Percentiles rank a stretch among this genome's conserved stretches.
Evolutionary conservation across 2,113 vertebrate genomes (phyloP).

Genomic region (Otocyon megalotis): DNA sequence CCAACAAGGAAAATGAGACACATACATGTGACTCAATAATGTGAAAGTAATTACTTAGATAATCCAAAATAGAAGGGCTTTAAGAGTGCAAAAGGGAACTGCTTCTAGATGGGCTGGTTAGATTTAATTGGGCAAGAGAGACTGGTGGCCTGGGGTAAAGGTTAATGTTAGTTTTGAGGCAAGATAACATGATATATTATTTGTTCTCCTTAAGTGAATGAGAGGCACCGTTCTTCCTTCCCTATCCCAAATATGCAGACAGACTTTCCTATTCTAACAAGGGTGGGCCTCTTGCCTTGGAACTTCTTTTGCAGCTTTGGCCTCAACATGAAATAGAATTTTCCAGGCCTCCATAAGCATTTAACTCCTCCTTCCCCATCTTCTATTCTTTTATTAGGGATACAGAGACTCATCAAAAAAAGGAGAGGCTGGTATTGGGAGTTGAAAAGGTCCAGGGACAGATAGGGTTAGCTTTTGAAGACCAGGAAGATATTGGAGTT

Average conservation of each 20-base stretch:
- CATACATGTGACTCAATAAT: background rate
- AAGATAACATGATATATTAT: background rate
- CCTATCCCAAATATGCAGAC: background rate
- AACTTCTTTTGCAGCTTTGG: background rate
- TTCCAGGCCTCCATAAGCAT: background rate
- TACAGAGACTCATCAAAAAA: background rate
- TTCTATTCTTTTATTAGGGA: background rate
- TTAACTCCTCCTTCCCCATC: background rate
- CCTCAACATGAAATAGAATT: background rate
- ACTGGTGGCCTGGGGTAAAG: background rate
- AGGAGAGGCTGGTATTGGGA: background rate
- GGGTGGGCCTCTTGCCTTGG: background rate
- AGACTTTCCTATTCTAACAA: background rate
- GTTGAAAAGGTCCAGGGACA: background rate
- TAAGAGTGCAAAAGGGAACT: background rate
- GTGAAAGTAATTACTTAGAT: background rate
- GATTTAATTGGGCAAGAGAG: background rate
- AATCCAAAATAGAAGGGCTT: background rate
- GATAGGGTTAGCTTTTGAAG: background rate
- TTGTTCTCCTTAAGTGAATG: background rate
- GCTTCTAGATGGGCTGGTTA: background rate
- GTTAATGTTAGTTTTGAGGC: background rate
- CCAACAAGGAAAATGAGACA: background rate
- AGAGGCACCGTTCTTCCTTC: background rate
- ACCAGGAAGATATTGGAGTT: background rate